Base-by-base conservation (phyloP, 1,140 invertebrate species). In the Platyscapa corneri region DNA sequence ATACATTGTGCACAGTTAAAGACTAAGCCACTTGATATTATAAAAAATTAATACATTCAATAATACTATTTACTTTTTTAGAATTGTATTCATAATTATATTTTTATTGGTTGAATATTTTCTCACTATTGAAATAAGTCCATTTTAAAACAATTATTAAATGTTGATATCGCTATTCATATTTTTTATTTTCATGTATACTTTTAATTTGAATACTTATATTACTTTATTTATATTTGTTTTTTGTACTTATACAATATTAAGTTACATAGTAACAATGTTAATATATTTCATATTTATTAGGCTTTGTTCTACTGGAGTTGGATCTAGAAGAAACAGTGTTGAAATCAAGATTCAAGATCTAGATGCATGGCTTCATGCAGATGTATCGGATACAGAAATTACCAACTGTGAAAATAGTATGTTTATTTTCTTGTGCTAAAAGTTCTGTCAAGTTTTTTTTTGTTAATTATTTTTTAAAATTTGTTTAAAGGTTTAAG, bases 321-420 rank as follows among this genome's bases (percentile, higher is more conserved):
- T 32, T 30, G 64, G 49, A 10, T 72, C 53, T 42, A 85, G 64
- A 30, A 80, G 72, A 46, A 81, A 83, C 20, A 76, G 49, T 67
- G 53, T 27, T 32, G 77, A 79, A 32, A 23, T 6, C 10, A 83
- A 87, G n/a, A 32, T 87, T 56, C 75, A 85, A 7, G 83, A 85
- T 79, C 23, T 87, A 8, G 56, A 87, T 53, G 86, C 79, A 23
- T 87, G 83, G 83, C 74, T 87, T 7, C 83, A 82, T 64, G 83
- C 78, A 16, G 86, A 84, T 70, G 7, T 84, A 20, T 16, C 16
- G 6, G 83, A 84, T 60, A 32, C 70, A 14, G 82, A 81, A n/a
- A n/a, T 23, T 70, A 16, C n/a, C 0, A 34, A 32, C 20, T 75
- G 10, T 23, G 65, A 87, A 6, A 79, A 64, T 56, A 46, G 39